A percentile compares a stretch with the other conserved stretches of the same genome.
phyloP scores from a whole-genome alignment of 2,888 invertebrate species.

The Athalia circularis region DNA sequence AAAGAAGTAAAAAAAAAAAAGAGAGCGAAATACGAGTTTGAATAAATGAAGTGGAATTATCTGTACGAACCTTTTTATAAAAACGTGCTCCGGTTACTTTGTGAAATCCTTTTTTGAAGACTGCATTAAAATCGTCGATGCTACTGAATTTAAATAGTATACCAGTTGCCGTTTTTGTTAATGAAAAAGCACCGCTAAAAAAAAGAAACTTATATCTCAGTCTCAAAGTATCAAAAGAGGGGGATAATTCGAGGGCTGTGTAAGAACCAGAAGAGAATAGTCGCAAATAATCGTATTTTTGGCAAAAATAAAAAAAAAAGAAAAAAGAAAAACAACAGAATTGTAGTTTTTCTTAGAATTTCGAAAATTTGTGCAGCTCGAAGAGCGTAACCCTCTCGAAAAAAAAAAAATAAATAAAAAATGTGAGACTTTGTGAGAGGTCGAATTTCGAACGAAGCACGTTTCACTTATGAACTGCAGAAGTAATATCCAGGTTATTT shows the following conservation, averaged over 20 bases:
- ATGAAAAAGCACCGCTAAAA: conserved; percentile 86
- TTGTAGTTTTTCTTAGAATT: too few relatives aligned
- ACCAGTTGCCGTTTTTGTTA: conserved; percentile 92
- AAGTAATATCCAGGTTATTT: background rate
- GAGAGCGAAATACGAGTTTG: background rate
- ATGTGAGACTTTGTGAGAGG: conserved; percentile 41
- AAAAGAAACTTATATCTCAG: too few relatives aligned
- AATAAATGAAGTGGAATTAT: background rate
- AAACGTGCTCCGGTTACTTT: conserved; percentile 90
- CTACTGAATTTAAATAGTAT: conserved; percentile 92
- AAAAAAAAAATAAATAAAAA: conserved; percentile 45
- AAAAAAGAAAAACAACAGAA: too few relatives aligned
- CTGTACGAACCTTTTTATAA: conserved; percentile 85
- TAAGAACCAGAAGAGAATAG: too few relatives aligned
- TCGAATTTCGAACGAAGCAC: conserved; percentile 9
- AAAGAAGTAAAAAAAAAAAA: background rate
- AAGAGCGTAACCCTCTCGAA: too few relatives aligned
- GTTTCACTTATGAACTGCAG: background rate
- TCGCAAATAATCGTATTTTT: too few relatives aligned
- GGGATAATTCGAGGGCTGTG: too few relatives aligned
- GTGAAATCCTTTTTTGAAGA: conserved; percentile 91
- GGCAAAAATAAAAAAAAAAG: too few relatives aligned
- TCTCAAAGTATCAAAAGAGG: too few relatives aligned
- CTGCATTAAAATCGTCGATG: conserved; percentile 90
- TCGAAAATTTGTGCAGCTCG: too few relatives aligned